These are phyloP conservation scores for Aphaenogaster ashmeadi DNA, from an alignment of 1,140 invertebrate species.

Conservation along the genomic window DNA sequence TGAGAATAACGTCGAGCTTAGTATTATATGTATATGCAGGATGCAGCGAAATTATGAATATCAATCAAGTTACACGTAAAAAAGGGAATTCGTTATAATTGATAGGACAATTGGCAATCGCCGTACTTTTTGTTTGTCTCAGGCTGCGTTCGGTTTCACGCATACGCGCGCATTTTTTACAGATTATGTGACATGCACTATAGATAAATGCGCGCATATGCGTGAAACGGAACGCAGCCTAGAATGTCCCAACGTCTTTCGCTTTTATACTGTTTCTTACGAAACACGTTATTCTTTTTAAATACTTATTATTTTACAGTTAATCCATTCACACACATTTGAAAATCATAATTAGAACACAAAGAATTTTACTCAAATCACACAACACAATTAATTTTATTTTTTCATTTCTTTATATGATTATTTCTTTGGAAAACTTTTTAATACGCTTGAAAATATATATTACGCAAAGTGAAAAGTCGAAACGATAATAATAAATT, in stretches of 20 bases:
- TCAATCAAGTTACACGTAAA: not conserved
- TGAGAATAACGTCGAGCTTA: not conserved
- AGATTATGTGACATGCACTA: no score
- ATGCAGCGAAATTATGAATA: not conserved
- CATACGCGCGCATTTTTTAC: no score
- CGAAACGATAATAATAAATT: not conserved
- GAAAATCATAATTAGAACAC: not conserved
- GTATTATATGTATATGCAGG: not conserved
- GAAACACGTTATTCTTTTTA: not conserved
- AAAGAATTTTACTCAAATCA: not conserved
- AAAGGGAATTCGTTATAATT: not conserved
- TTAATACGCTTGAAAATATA: not conserved
- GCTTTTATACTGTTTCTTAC: not conserved
- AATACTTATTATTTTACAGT: not conserved
- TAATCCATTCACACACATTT: not conserved
- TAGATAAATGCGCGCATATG: no score
- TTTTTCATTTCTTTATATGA: not conserved
- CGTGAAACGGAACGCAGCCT: no score
- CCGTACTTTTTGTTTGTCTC: not conserved
- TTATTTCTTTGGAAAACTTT: not conserved
- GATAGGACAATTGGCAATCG: not conserved
- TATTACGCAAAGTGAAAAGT: not conserved
- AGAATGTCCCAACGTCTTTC: not conserved
- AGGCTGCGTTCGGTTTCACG: no score
- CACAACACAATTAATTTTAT: not conserved